phyloP scores from a whole-genome alignment of 2,797 vertebrate species.

The Cirrhinus molitorella region DNA sequence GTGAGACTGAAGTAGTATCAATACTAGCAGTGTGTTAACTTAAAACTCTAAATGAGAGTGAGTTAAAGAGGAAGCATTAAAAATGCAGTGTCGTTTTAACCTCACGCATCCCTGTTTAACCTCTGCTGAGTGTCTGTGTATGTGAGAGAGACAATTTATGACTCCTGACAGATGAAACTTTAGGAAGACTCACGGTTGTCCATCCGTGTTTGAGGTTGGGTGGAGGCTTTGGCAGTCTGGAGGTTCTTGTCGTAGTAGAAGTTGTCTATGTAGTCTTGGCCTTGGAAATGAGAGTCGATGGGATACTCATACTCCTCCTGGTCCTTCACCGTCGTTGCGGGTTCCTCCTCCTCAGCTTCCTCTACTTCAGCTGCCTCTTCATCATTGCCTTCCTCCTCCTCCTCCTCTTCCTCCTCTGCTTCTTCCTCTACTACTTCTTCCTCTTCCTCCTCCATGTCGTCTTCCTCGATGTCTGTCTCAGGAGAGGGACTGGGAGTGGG shows the following conservation, averaged over 20 bases:
- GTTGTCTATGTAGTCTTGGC: constrained; percentile 78
- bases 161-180: not conserved
- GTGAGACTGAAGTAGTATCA: constrained; percentile 14
- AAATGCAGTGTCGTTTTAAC: constrained; percentile 33
- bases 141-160: constrained; percentile 12
- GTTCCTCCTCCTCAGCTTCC: constrained; percentile 75
- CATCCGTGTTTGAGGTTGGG: constrained; percentile 69
- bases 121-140: constrained; percentile 3
- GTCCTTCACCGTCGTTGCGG: constrained; percentile 68
- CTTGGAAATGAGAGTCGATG: constrained; percentile 79
- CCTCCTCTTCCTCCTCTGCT: constrained; percentile 70
- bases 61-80: constrained; percentile 22
- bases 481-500: constrained; percentile 75
- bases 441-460: constrained; percentile 64
- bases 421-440: constrained; percentile 69
- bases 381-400: constrained; percentile 67
- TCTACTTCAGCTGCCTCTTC: constrained; percentile 67
- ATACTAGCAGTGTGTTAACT: constrained; percentile 40
- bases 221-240: constrained; percentile 65
- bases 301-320: constrained; percentile 81
- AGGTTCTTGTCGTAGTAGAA: constrained; percentile 76
- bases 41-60: constrained; percentile 26
- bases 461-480: constrained; percentile 68
- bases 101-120: not conserved
- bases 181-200: constrained; percentile 73